Evolutionary conservation across 2,113 vertebrate species (phyloP).

Genomic region (Tenrec ecaudatus): DNA sequence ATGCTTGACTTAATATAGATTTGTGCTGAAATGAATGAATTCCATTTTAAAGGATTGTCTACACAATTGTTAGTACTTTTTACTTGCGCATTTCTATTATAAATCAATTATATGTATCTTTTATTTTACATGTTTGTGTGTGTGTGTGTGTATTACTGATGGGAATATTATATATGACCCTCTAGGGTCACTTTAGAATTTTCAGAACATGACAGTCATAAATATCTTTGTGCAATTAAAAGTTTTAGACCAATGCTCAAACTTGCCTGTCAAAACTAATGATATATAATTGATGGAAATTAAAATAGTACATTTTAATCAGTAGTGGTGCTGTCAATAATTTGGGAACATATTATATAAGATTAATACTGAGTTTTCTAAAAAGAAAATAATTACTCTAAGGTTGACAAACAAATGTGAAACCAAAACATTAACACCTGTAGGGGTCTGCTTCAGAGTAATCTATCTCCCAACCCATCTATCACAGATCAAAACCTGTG

Average conservation of each 20-base stretch:
- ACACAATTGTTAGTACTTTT: not conserved
- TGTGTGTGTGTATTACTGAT: not conserved
- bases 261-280: constrained; percentile 74
- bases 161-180: not conserved
- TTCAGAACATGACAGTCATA: not conserved
- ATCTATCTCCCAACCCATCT: not conserved
- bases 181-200: not conserved
- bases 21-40: not conserved
- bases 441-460: constrained; percentile 34
- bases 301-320: constrained; percentile 74
- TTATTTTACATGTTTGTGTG: not conserved
- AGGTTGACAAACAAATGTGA: constrained; percentile 71
- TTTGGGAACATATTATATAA: constrained; percentile 52
- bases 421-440: constrained; percentile 1
- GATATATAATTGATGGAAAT: constrained; percentile 76
- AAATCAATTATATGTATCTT: not conserved
- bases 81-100: not conserved
- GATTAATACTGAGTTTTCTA: constrained; percentile 57
- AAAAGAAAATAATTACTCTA: constrained; percentile 47
- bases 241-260: constrained; percentile 67
- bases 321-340: constrained; percentile 68
- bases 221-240: constrained; percentile 31
- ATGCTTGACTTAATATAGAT: not conserved
- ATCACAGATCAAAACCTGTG: not conserved
- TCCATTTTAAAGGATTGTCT: not conserved